phyloP scores from a whole-genome alignment of 2,113 vertebrate genomes.

The Elaphurus davidianus region DNA sequence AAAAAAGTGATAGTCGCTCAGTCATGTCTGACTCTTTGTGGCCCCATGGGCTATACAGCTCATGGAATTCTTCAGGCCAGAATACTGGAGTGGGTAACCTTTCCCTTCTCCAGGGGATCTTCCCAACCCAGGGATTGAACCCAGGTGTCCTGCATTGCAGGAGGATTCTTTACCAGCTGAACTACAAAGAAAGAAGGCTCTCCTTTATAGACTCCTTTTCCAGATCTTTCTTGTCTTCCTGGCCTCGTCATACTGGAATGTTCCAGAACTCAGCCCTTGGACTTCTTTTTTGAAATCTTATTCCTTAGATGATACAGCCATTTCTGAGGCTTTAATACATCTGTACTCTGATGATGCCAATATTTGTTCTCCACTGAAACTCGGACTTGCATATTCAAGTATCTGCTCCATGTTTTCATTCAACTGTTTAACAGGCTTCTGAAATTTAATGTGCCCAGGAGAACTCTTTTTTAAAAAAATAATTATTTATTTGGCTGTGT shows the following conservation, averaged over 20 bases:
- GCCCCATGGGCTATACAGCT: background rate
- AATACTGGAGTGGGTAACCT: background rate
- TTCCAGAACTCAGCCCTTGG: background rate
- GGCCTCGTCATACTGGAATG: background rate
- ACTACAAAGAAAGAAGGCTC: background rate
- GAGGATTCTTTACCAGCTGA: background rate
- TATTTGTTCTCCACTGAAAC: background rate
- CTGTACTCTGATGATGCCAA: background rate
- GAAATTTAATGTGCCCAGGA: background rate
- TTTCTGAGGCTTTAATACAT: background rate
- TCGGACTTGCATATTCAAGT: background rate
- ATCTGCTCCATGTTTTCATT: background rate
- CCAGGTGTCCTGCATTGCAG: fast-evolving
- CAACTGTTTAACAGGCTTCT: background rate
- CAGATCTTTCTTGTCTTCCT: background rate
- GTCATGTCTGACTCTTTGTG: background rate
- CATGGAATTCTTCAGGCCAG: background rate
- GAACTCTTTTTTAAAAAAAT: background rate
- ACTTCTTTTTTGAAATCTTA: background rate
- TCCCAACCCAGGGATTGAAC: background rate
- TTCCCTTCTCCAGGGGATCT: background rate
- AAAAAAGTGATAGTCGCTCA: background rate
- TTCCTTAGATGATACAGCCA: background rate
- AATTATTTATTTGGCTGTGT: background rate
- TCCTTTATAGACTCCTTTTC: background rate